Conservation (phyloP, 2,113 vertebrate species). For the Odobenus rosmarus region DNA sequence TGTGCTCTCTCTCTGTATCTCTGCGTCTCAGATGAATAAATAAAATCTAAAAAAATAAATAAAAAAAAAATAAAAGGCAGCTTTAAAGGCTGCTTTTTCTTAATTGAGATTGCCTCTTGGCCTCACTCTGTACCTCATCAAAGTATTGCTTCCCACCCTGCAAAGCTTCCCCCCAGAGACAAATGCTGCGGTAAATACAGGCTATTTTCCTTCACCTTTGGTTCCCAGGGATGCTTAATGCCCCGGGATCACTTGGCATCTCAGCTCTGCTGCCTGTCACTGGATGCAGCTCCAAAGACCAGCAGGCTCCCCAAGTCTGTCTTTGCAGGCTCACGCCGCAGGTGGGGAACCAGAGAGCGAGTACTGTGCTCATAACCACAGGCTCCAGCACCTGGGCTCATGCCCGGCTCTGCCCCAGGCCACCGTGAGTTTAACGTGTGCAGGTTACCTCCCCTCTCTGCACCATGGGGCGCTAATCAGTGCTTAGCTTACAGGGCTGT, state of each 20-base stretch:
- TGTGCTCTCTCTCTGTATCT: too few relatives aligned
- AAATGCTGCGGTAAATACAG: background rate
- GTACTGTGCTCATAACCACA: accelerated
- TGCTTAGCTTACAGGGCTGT: background rate
- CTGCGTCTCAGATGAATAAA: too few relatives aligned
- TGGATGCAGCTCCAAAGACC: background rate
- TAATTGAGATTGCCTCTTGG: background rate
- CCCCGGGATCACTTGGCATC: background rate
- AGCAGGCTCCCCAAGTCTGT: background rate
- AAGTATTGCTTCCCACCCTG: background rate
- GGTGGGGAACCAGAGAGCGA: background rate
- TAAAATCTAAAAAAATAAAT: too few relatives aligned
- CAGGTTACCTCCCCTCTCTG: background rate
- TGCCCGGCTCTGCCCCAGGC: background rate
- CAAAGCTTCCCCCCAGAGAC: background rate
- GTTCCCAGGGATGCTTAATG: background rate
- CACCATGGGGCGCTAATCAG: accelerated
- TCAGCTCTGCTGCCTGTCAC: background rate
- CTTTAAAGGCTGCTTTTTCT: background rate
- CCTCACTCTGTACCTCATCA: background rate
- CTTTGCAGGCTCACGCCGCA: background rate
- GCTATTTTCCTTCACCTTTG: background rate
- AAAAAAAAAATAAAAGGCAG: background rate
- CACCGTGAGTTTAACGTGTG: background rate
- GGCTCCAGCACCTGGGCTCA: background rate